Evolutionary conservation across 1,140 invertebrate species (phyloP), one percentile per base, ranked within the genome.

Genomic region (Metopolophium dirhodum): DNA sequence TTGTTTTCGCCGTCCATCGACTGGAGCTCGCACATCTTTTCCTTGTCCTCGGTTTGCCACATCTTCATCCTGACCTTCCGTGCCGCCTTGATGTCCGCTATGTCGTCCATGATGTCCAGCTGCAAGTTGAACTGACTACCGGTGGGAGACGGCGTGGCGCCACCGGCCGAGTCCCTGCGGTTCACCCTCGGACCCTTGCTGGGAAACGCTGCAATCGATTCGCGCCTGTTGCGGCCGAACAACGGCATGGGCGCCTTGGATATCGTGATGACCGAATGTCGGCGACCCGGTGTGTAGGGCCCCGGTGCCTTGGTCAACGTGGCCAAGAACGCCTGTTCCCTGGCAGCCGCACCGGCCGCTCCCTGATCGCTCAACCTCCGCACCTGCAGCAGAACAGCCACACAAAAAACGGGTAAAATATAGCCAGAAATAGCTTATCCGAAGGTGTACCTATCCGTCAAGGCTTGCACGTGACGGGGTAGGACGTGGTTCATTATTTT

Each of bases 61-160:
- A 98, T 96, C 95, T 97, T 97, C 96, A 98, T 96, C 85, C 97
- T 96, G 0, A 97, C 97, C 96, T 98, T 98, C 82, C 97, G 30
- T 2, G 97, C 97, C 94, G 97, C 97, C 95, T 97, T 97, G 41
- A 98, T 96, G 92, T 96, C 95, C 2, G 95, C 95, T 68, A 98
- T 98, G 94, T 98, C 97, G 94, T 98, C 97, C 97, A 98, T 98
- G 93, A 98, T 98, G 94, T 98, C 97, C 93, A 98, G 95, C 94
- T 98, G 97, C 37, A 98, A 95, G 95, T 98, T 98, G 94, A 98
- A 97, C 30, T 97, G 96, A 94, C 97, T 97, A 68, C 97, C 97
- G 35, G 96, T 96, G 45, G 96, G 97, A 37, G 97, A 96, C 41
- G 94, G 94, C 11, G 94, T 96, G 57, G 94, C 94, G 0, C 93